These are phyloP conservation scores for Lissocephala sabroskyi DNA, from an alignment of 2,888 invertebrate species.

Conservation along the genomic window DNA sequence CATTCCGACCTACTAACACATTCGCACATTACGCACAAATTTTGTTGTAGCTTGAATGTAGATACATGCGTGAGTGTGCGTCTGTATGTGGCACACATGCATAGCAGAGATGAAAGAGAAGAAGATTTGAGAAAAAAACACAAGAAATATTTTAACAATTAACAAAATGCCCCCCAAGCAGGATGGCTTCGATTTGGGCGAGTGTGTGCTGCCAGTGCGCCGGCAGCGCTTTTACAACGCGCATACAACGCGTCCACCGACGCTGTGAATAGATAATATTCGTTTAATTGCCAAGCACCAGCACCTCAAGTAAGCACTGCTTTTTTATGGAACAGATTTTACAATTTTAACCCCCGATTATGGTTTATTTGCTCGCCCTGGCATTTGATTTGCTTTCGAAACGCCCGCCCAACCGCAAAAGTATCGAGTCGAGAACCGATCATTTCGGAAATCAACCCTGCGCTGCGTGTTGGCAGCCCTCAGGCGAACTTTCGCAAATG, in stretches of 20 bases:
- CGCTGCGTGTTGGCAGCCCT: too few relatives aligned
- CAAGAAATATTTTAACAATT: conserved; percentile 16
- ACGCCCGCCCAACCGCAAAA: too few relatives aligned
- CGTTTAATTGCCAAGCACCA: too few relatives aligned
- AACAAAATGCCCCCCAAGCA: conserved; percentile 53
- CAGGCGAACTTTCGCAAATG: too few relatives aligned
- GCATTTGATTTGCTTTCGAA: too few relatives aligned
- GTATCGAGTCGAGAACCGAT: too few relatives aligned
- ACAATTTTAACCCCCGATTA: too few relatives aligned
- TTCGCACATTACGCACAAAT: conserved; percentile 44
- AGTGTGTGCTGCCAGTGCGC: conserved; percentile 37
- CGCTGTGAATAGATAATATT: conserved; percentile 35
- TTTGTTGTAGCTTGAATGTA: conserved; percentile 29
- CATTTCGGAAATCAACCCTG: too few relatives aligned
- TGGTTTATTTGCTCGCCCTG: too few relatives aligned
- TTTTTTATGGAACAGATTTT: too few relatives aligned
- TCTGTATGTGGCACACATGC: neutral
- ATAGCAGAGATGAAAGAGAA: conserved; percentile 3
- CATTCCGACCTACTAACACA: conserved; percentile 46
- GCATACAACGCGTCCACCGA: conserved; percentile 59
- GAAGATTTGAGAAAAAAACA: neutral
- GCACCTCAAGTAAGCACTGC: conserved; percentile 55
- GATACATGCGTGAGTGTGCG: conserved; percentile 5
- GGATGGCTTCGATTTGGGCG: conserved; percentile 37
- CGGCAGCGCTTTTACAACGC: conserved; percentile 49